phyloP scores from a whole-genome alignment of 2,888 invertebrate species.

The Caenorhabditis sp. region DNA sequence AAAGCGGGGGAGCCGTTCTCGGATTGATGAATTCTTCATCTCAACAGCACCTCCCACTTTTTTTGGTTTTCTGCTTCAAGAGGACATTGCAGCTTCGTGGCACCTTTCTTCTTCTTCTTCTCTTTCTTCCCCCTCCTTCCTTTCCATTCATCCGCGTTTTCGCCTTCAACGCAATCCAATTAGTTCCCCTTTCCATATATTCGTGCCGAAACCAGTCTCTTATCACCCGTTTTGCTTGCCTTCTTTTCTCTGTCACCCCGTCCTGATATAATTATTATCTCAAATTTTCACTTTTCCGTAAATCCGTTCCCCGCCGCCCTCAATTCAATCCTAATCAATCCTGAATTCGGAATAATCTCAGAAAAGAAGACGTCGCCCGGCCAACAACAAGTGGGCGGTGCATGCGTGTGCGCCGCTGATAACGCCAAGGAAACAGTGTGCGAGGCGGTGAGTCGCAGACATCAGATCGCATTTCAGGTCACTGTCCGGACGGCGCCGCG shows the following conservation, averaged over 20 bases:
- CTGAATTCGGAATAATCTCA: constrained; percentile 24
- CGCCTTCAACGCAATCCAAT: constrained; percentile 42
- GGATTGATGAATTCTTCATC: neutral
- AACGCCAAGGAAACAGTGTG: constrained; percentile 40
- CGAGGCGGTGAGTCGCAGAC: constrained; percentile 41
- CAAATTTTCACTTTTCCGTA: constrained; percentile 35
- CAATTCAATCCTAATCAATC: constrained; percentile 26
- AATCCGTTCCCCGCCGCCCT: constrained; percentile 5
- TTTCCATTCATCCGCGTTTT: constrained; percentile 14
- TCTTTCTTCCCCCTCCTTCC: constrained; percentile 11
- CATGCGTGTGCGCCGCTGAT: constrained; percentile 44
- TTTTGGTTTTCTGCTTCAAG: neutral
- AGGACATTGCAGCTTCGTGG: neutral
- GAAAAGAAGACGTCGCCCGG: constrained; percentile 51
- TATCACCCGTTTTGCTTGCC: constrained; percentile 25
- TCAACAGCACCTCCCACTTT: neutral
- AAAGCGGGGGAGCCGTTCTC: neutral
- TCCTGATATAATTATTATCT: constrained; percentile 34
- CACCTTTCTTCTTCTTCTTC: neutral
- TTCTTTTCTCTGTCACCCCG: neutral
- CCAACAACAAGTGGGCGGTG: constrained; percentile 53
- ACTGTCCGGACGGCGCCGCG: constrained; percentile 26
- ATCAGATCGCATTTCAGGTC: constrained; percentile 46
- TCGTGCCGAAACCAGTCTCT: constrained; percentile 42
- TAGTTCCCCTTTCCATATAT: constrained; percentile 11